phyloP scores from a whole-genome alignment of 2,113 vertebrate genomes.

The Parotia lawesii region DNA sequence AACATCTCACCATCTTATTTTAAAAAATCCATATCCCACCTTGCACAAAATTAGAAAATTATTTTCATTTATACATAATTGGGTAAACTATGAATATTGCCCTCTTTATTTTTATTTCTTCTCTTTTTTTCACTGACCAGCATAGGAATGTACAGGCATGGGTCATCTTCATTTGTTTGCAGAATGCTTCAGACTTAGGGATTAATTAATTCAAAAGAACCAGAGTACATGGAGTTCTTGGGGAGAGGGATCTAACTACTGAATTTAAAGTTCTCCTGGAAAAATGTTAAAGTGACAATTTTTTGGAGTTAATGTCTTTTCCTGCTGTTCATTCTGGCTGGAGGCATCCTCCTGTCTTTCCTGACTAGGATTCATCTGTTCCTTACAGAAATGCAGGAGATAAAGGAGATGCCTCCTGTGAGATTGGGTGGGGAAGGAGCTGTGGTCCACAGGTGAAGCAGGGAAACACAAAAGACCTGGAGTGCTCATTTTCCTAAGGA shows the following conservation, averaged over 20 bases:
- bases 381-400: neutral
- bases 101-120: neutral
- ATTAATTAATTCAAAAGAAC: neutral
- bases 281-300: neutral
- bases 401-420: neutral
- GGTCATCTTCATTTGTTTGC: neutral
- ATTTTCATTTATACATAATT: neutral
- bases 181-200: neutral
- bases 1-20: neutral
- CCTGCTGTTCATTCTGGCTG: slow-evolving; percentile 16
- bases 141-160: neutral
- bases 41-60: neutral
- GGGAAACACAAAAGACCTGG: neutral
- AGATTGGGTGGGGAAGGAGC: neutral
- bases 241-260: neutral
- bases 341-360: neutral
- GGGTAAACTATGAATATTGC: neutral
- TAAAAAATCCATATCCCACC: neutral
- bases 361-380: neutral
- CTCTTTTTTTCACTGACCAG: neutral
- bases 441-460: neutral
- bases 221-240: neutral
- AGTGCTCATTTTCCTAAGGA: slow-evolving; percentile 23
- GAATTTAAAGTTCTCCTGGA: neutral
- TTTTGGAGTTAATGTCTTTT: slow-evolving; percentile 17